Percentiles rank a stretch among this genome's conserved stretches.
phyloP scores from a whole-genome alignment of 2,113 vertebrate species.

The Cettia cetti region DNA sequence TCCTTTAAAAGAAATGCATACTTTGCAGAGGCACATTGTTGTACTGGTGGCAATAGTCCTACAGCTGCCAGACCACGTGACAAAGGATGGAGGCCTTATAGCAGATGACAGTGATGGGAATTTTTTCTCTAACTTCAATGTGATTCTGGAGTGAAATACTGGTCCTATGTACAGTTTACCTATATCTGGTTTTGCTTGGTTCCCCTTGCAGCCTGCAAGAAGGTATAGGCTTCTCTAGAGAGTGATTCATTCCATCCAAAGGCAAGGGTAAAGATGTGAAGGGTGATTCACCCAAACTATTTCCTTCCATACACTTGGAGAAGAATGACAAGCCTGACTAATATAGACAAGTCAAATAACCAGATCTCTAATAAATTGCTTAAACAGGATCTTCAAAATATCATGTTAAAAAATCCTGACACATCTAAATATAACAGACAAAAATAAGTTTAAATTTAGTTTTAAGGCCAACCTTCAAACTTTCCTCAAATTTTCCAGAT shows the following conservation, averaged over 20 bases:
- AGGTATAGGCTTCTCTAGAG: neutral
- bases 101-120: neutral
- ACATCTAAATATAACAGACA: neutral
- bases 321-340: neutral
- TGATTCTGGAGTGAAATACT: neutral
- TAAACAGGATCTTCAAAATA: neutral
- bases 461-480: neutral
- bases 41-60: neutral
- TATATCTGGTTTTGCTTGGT: neutral
- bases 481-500: neutral
- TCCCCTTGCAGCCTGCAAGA: neutral
- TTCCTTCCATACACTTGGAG: neutral
- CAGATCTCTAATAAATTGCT: neutral
- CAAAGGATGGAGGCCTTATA: neutral
- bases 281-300: slow-evolving; percentile 16
- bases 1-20: neutral
- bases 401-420: neutral
- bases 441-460: neutral
- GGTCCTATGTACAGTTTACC: neutral
- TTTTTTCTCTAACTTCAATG: neutral
- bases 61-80: neutral
- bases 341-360: neutral
- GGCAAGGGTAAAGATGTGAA: neutral
- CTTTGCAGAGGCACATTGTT: neutral
- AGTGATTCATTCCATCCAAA: neutral